phyloP scores from a whole-genome alignment of 1,140 invertebrate species.

The Drosophila nannoptera region DNA sequence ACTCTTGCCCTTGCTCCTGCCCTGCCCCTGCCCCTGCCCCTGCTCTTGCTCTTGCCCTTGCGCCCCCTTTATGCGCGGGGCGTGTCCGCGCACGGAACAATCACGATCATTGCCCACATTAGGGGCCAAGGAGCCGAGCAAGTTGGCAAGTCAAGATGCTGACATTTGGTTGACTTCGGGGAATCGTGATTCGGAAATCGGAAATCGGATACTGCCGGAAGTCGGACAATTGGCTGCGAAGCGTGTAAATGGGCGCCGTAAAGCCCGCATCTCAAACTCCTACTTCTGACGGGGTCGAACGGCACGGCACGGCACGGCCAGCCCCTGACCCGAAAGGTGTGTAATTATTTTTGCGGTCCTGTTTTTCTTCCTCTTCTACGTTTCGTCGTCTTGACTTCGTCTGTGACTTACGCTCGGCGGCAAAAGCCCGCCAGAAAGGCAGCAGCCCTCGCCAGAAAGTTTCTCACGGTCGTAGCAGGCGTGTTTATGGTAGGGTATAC shows the following conservation, averaged over 20 bases:
- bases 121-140: constrained; percentile 9
- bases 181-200: no score
- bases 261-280: constrained; percentile 38
- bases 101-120: constrained; percentile 41
- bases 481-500: constrained; percentile 7
- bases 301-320: background rate
- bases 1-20: constrained; percentile 13
- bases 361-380: constrained; percentile 7
- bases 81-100: constrained; percentile 68
- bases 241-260: constrained; percentile 36
- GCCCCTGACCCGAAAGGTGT: constrained; percentile 43
- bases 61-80: constrained; percentile 27
- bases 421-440: constrained; percentile 69
- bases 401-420: constrained; percentile 25
- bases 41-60: background rate
- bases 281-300: constrained; percentile 36
- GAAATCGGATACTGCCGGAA: constrained; percentile 69
- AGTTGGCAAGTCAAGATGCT: constrained; percentile 44
- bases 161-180: constrained; percentile 66
- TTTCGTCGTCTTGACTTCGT: constrained; percentile 43
- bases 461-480: constrained; percentile 55
- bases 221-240: constrained; percentile 68
- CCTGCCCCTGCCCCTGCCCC: background rate
- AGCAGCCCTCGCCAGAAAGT: constrained; percentile 40
- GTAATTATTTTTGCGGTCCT: constrained; percentile 62